Evolutionary conservation across 2,888 invertebrate species (phyloP), one percentile per base, ranked within the genome.

Genomic region (Diaperis boleti): DNA sequence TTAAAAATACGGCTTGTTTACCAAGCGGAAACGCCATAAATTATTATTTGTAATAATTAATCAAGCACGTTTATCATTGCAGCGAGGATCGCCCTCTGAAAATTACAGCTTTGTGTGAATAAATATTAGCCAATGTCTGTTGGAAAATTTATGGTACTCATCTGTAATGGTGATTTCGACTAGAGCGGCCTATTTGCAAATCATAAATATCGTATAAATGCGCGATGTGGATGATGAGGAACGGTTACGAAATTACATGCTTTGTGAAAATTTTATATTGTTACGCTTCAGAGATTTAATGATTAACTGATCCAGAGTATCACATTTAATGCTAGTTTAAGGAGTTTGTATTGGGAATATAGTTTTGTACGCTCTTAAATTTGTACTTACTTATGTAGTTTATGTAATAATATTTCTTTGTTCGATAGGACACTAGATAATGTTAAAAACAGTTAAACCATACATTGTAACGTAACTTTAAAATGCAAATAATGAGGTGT

Each of bases 41-140:
- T 62, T 62, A 56, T 62, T 57, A 62, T 62, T 62, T 57, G 57
- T 62, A 57, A 49, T 56, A 62, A 62, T 62, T 62, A 62, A 62
- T 62, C 62, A 52, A 18, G 50, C 33, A 20, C 62, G 62, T 62
- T 57, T 62, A 62, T 62, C 62, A 62, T 37, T 57, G 50, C 15
- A 50, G 50, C 62, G 50, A 56, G 56, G 62, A 57, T 62, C 56
- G 52, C 56, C 47, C 62, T 62, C 57, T 52, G 52, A 62, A 62
- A 62, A 62, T 62, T 62, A 62, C 62, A 62, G 62, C 62, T 57
- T 62, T 62, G 62, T 52, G 62, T 62, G 62, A 50, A 62, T 62
- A 62, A 62, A 62, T 62, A 62, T 62, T 62, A 57, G 62, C 62
- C 45, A 14, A 42, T 57, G 62, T 62, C 62, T 62, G 62, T 62